Evolutionary conservation across 2,113 vertebrate species (phyloP), one percentile per base, ranked within the genome.

Genomic region (Zingel zingel): DNA sequence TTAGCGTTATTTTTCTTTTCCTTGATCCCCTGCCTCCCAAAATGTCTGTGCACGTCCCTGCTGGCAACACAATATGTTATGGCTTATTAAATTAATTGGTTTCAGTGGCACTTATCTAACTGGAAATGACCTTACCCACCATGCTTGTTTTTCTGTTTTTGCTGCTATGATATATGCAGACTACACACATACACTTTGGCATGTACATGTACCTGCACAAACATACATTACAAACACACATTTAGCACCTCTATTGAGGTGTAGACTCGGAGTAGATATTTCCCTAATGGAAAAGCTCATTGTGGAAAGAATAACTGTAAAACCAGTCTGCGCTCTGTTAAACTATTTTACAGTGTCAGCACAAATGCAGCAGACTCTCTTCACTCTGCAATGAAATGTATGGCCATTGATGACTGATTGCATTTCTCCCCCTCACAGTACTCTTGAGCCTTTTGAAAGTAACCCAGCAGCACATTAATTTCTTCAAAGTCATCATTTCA

Each of bases 321-420:
- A 92, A 92, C 70, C 88, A 89, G 86, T 82, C 91, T 63, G 81
- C 27, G 59, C 85, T 89, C 89, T 75, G 87, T 92, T 87, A 89
- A 94, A 93, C 89, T 92, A 91, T 94, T 94, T 93, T 72, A 82
- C 92, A 56, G 72, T 85, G 87, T 95, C 93, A 95, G 94, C 93
- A 93, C 85, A 89, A 95, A 91, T 65, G 82, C 51, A 11, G 57
- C 63, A 56, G 86, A 80, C 84, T 88, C 87, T 85, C 83, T 89
- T 90, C 72, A 84, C 91, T 91, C 84, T 73, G 88, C 89, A 88
- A 82, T 91, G 89, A 91, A 93, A 94, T 95, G 89, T 92, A 94
- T 92, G 79, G 89, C 90, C 85, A 88, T 87, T 89, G 86, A 92
- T 93, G 93, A 95, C 91, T 93, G 93, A 95, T 94, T 93, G 91